A percentile compares a stretch with the other conserved stretches of the same genome.
Evolutionary conservation across 2,888 invertebrate genomes (phyloP).

Genomic region (Elegia similella): DNA sequence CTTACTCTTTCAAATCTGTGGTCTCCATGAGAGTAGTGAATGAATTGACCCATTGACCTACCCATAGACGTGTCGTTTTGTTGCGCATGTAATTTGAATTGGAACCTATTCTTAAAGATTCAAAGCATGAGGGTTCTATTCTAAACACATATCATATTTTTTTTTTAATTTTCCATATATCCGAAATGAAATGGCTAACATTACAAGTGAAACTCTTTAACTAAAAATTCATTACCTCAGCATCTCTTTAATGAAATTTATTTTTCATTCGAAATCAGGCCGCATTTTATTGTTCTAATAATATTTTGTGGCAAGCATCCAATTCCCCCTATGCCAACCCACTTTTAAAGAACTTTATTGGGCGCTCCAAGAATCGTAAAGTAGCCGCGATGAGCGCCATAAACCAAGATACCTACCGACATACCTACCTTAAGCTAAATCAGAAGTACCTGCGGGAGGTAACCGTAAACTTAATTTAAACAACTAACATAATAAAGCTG

Average conservation of each 20-base stretch:
- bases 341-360: conserved; percentile 31
- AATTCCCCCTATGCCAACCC: conserved; percentile 16
- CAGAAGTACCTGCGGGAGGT: conserved; percentile 7
- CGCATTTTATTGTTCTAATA: too few relatives aligned
- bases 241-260: background rate
- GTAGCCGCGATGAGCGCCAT: conserved; percentile 19
- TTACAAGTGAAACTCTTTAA: background rate
- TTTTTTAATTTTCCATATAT: too few relatives aligned
- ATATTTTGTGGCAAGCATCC: conserved; percentile 24
- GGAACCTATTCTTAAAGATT: too few relatives aligned
- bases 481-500: conserved; percentile 15
- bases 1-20: too few relatives aligned
- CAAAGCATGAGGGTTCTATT: too few relatives aligned
- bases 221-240: conserved; percentile 17
- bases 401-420: conserved; percentile 14
- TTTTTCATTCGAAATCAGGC: conserved; percentile 20
- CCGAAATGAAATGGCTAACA: too few relatives aligned
- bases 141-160: too few relatives aligned
- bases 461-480: conserved; percentile 16
- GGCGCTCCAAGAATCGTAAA: conserved; percentile 26
- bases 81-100: too few relatives aligned
- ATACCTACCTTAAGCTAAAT: conserved; percentile 1
- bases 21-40: too few relatives aligned
- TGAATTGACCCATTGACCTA: too few relatives aligned
- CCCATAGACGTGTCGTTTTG: too few relatives aligned